Conservation (phyloP, 37 sponge, comb jelly and placozoan genomes). For the Axinella damicornis region DNA sequence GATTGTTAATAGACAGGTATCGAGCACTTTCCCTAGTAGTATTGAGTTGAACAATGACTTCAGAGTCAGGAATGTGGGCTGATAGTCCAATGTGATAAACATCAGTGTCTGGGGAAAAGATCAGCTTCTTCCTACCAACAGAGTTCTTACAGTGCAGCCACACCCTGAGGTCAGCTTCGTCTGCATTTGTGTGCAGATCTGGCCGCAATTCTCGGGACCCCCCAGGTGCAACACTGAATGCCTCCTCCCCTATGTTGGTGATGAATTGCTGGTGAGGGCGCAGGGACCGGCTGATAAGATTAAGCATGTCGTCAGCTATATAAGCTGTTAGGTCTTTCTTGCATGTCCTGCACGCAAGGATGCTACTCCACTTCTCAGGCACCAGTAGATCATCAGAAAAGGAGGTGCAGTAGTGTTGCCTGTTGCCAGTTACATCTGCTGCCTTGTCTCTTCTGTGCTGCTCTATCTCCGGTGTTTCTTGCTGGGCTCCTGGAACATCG, state of each 20-base stretch:
- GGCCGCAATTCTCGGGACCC: background rate
- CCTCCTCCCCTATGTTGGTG: background rate
- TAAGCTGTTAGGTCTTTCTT: background rate
- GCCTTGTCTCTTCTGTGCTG: no score
- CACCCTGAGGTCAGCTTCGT: constrained; percentile 12
- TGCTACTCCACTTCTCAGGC: background rate
- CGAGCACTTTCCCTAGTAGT: background rate
- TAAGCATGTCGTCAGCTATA: background rate
- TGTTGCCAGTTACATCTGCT: no score
- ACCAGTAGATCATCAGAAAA: no score
- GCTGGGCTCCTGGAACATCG: background rate
- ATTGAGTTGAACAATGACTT: background rate
- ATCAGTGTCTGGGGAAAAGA: constrained; percentile 35
- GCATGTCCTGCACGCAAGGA: background rate
- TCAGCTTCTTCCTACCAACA: background rate
- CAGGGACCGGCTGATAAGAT: background rate
- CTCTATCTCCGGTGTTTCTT: background rate
- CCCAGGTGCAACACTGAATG: background rate
- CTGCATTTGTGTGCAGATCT: constrained; percentile 6
- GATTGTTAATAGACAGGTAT: background rate
- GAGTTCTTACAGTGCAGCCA: constrained; percentile 10
- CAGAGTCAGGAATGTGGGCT: background rate
- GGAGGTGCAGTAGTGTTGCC: no score
- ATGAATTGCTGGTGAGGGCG: background rate
- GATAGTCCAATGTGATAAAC: constrained; percentile 19